Evolutionary conservation across 2,797 vertebrate genomes (phyloP).

Genomic region (Semotilus atromaculatus): DNA sequence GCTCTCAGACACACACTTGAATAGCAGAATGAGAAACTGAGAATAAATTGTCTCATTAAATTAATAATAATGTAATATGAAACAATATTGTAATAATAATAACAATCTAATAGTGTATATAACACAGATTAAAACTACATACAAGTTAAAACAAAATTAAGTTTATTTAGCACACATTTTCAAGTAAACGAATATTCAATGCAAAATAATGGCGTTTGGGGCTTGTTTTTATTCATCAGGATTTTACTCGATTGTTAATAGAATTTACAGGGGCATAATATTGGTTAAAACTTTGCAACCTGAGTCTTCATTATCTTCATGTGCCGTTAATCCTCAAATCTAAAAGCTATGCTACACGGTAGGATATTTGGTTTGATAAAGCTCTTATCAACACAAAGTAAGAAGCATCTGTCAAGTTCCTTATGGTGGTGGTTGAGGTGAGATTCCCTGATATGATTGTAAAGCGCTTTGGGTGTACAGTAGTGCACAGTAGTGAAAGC

Average conservation of each 20-base stretch:
- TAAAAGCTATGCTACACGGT: constrained; percentile 66
- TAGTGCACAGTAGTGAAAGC: no score
- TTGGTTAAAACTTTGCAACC: background rate
- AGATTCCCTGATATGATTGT: no score
- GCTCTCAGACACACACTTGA: constrained; percentile 34
- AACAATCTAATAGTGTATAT: background rate
- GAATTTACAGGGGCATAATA: background rate
- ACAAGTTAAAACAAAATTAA: background rate
- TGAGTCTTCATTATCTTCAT: constrained; percentile 76
- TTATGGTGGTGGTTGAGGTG: no score
- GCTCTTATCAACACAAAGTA: constrained; percentile 65
- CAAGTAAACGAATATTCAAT: background rate
- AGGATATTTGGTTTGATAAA: constrained; percentile 68
- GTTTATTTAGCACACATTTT: background rate
- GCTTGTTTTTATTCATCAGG: background rate
- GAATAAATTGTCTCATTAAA: background rate
- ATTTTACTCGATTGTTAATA: background rate
- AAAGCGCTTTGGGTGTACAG: no score
- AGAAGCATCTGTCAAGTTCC: constrained; percentile 38
- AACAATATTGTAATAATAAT: background rate
- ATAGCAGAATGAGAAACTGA: background rate
- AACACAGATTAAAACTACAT: background rate
- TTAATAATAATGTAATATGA: background rate
- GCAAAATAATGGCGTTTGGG: background rate
- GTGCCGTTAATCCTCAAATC: constrained; percentile 68